A percentile compares a stretch with the other conserved stretches of the same genome.
These are phyloP conservation scores for Xestoiulus laeticollis DNA, from an alignment of 2,888 invertebrate genomes.

Conservation along the genomic window DNA sequence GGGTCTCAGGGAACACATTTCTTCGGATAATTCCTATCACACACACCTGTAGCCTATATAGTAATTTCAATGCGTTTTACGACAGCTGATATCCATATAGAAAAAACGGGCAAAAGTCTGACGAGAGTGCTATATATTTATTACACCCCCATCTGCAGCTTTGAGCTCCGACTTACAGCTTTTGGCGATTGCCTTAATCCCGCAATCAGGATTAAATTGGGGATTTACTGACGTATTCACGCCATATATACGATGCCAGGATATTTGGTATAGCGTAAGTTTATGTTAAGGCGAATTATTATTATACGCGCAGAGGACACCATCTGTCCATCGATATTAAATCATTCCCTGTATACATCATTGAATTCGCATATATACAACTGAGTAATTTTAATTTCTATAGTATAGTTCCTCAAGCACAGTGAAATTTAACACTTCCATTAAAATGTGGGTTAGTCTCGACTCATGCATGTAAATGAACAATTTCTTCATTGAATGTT, in stretches of 20 bases:
- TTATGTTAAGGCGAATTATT: too few species aligned
- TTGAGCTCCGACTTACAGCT: conserved; percentile 3
- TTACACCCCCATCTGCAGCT: not conserved
- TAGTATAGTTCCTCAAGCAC: too few species aligned
- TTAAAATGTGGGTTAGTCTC: too few species aligned
- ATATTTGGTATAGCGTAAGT: not conserved
- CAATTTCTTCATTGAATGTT: too few species aligned
- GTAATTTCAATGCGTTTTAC: not conserved
- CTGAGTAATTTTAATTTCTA: too few species aligned
- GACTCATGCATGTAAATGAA: too few species aligned
- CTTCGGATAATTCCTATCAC: not conserved
- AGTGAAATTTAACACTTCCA: too few species aligned
- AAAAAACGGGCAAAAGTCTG: conserved; percentile 1
- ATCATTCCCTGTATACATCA: too few species aligned
- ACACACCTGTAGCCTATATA: not conserved
- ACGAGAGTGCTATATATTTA: not conserved
- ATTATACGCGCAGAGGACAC: too few species aligned
- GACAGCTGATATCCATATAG: not conserved
- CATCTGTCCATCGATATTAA: too few species aligned
- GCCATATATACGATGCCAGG: not conserved
- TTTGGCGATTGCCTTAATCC: conserved; percentile 10
- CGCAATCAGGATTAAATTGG: not conserved
- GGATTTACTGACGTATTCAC: not conserved
- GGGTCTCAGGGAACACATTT: not conserved
- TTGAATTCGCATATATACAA: too few species aligned